Evolutionary conservation across 2,797 vertebrate species (phyloP).

Genomic region (Anabas testudineus): DNA sequence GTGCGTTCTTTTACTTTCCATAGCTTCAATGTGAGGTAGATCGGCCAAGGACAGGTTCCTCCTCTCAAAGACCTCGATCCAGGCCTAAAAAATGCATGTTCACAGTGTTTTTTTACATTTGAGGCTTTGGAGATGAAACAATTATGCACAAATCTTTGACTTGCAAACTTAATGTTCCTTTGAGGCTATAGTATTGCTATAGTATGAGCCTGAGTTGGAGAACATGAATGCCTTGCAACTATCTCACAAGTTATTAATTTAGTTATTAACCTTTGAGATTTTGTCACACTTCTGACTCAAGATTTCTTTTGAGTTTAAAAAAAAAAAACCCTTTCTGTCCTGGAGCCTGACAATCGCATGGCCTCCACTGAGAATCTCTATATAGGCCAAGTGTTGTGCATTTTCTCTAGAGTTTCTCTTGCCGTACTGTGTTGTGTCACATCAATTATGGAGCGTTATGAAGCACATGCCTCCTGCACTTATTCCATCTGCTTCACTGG

Average conservation of each 20-base stretch:
- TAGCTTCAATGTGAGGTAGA: constrained; percentile 29
- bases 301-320: constrained; percentile 17
- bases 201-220: not conserved
- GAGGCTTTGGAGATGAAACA: not conserved
- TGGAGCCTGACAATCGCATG: constrained; percentile 52
- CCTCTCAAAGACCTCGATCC: constrained; percentile 36
- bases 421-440: constrained; percentile 70
- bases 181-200: constrained; percentile 12
- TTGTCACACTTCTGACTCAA: not conserved
- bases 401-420: constrained; percentile 72
- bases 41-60: constrained; percentile 55
- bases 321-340: constrained; percentile 12
- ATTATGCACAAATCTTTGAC: too few relatives aligned
- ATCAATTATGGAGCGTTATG: constrained; percentile 80
- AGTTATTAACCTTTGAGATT: constrained; percentile 4
- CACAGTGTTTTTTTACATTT: constrained; percentile 37
- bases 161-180: constrained; percentile 1
- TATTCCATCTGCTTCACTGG: constrained; percentile 70
- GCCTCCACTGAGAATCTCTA: constrained; percentile 72
- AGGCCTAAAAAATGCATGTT: constrained; percentile 9
- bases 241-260: not conserved
- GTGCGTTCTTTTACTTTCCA: not conserved
- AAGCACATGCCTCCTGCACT: constrained; percentile 72
- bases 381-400: constrained; percentile 77
- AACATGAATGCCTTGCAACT: not conserved